Base-by-base conservation (phyloP, 2,113 vertebrate species). In the Nothobranchius furzeri region DNA sequence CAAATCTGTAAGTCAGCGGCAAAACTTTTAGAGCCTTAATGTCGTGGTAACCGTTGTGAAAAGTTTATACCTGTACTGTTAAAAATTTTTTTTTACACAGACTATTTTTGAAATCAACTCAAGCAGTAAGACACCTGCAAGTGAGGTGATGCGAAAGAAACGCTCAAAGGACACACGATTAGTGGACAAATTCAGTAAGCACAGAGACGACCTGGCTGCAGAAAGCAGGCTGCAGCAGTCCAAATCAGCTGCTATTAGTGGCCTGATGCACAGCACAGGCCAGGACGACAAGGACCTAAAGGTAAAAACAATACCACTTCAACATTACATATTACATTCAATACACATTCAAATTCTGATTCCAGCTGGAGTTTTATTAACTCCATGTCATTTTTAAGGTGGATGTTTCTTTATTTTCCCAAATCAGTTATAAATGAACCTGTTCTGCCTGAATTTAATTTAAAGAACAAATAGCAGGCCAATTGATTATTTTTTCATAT, bases 81-180 rank as follows among this genome's bases (percentile, higher is more conserved):
- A 20, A 20, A 20, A 20, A 20, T 62, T 14, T 11, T 6, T 71
- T 30, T 48, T 25, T 65, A 30, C 42, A 0, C 74, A 99, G 97
- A 99, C 98, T 1, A 98, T 99, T 82, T 99, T 99, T 10, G 98
- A 99, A 91, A 96, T 99, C 90, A 98, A 95, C 0, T 91, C 97
- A n/a, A 95, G 81, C 0, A 94, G 90, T 68, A 96, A 95, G 56
- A 95, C 94, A 0, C 30, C 35, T 0, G 94, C 95, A 75, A 91
- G 95, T 30, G 91, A 92, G 12, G 88, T 99, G 73, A 99, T 99
- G 97, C 89, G 95, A 0, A 88, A 92, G 0, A 99, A 98, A 82
- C 92, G 97, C 7, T 91, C 85, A 48, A 94, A 84, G 0, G 94
- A 98, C 90, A 45, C 0, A 0, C 84, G 50, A 2, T 79, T 94